Conservation (phyloP, 1,140 invertebrate species). For the Ceratitis capitata region DNA sequence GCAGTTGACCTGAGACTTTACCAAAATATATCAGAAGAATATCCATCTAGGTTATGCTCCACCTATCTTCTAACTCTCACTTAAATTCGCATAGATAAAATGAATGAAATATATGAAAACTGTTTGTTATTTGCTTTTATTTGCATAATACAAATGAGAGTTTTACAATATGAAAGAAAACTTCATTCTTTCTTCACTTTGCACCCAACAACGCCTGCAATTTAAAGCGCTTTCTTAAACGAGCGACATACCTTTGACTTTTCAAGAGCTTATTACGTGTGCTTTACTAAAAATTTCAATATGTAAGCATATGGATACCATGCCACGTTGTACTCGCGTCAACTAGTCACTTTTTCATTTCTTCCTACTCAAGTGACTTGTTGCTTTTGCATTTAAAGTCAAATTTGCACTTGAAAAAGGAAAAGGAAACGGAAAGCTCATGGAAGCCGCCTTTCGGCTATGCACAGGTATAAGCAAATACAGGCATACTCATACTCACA, state of each 20-base stretch:
- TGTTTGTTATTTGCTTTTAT: neutral
- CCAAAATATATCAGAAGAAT: no score
- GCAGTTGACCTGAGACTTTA: no score
- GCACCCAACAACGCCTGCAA: neutral
- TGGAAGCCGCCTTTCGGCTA: neutral
- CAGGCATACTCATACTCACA: neutral
- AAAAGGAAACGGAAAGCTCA: neutral
- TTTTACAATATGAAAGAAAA: neutral
- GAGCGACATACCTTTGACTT: conserved; percentile 7
- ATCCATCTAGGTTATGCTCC: neutral
- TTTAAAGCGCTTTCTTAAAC: neutral
- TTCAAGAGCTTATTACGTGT: conserved; percentile 11
- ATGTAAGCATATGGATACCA: neutral
- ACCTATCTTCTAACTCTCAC: neutral
- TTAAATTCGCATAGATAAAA: neutral
- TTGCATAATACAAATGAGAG: neutral
- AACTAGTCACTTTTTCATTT: neutral
- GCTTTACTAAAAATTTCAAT: neutral
- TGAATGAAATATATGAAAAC: neutral
- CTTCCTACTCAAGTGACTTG: conserved; percentile 1
- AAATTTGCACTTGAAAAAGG: neutral
- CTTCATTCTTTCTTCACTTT: neutral
- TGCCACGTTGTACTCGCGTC: neutral
- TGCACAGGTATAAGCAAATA: conserved; percentile 1
- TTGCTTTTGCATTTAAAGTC: neutral